Base-by-base conservation (phyloP, 2,113 vertebrate genomes). In the Pongo abelii region DNA sequence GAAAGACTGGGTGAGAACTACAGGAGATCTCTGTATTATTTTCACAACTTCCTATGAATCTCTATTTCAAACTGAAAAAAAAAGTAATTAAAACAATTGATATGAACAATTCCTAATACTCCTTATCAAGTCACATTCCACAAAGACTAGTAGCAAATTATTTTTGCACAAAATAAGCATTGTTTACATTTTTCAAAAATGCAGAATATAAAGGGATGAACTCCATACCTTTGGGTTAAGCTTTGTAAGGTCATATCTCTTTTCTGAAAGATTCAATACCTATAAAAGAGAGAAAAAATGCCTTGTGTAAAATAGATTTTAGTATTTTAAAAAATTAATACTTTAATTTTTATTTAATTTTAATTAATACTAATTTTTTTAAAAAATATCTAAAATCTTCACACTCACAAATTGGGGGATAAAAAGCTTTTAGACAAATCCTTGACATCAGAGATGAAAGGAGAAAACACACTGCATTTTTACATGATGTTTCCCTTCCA, bases 241-340 rank as follows among this genome's bases (percentile, higher is more conserved):
- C 98, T 98, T 99, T 1, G 99, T 97, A 87, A 99, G 99, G 74
- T 99, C 99, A 14, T 99, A 99, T 89, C 99, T 99, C 98, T 99
- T 99, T 97, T 99, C 99, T 5, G 99, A 99, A 96, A 99, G 99
- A 97, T 99, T 99, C 97, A 99, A 98, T 40, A 99, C 99, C 99
- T 99, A 96, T 92, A 98, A 70, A 97, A 59, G 97, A 97, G 92
- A 92, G 97, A 97, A 92, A 93, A 64, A 64, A 32, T 30, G 27
- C 27, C 61, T 64, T 64, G 27, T 13, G 32, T 64, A 64, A 64
- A 64, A 64, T 14, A 64, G 61, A 64, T 64, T 64, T 64, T 64
- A 64, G 6, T 64, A 64, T 64, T 64, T 64, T 32, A 6, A 64
- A 64, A 64, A 55, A 52, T 52, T 52, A 52, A 55, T 55, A 55